Evolutionary conservation across 2,797 vertebrate species (phyloP), one percentile per base, ranked within the genome.

Genomic region (Pangasius djambal): DNA sequence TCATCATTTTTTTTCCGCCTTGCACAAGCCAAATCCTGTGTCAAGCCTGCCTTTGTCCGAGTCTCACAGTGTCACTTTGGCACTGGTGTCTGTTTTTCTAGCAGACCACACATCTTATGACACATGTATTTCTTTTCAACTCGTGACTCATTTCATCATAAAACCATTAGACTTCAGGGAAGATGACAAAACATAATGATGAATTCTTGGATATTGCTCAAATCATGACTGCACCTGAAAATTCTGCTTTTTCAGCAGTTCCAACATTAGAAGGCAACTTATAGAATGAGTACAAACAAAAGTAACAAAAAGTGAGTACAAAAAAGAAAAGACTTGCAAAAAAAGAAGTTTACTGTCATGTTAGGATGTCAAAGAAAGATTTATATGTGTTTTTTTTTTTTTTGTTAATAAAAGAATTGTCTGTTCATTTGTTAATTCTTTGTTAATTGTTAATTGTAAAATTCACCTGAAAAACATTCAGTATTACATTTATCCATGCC

Each of bases 91-190:
- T 84, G 25, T 50, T 57, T 65, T 69, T 70, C 69, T 40, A 83
- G 82, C 83, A 92, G 92, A 91, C 91, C 93, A 94, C 88, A 91
- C 83, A 93, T 92, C 87, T 89, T 91, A 94, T 93, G 91, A 95
- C 93, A 90, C 83, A 84, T 31, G 65, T 85, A 85, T 69, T 85
- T 69, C n/a, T 65, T 83, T 83, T 8, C 28, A 63, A 61, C 63
- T 40, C 84, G 67, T 86, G 84, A 86, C 84, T 15, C 12, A 86
- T 37, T 72, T 86, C 84, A 86, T 57, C 84, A 55, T 8, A 86
- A 86, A 55, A 25, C 31, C n/a, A 15, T 37, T 72, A 37, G n/a
- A 37, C 13, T 72, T 72, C 9, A 85, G 48, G 67, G 50, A 57
- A 72, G 34, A 74, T 25, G 37, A 65, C 37, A n/a, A 48, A 48